A percentile compares a stretch with the other conserved stretches of the same genome.
Evolutionary conservation across 2,888 invertebrate genomes (phyloP).

Genomic region (Tinea semifulvella): DNA sequence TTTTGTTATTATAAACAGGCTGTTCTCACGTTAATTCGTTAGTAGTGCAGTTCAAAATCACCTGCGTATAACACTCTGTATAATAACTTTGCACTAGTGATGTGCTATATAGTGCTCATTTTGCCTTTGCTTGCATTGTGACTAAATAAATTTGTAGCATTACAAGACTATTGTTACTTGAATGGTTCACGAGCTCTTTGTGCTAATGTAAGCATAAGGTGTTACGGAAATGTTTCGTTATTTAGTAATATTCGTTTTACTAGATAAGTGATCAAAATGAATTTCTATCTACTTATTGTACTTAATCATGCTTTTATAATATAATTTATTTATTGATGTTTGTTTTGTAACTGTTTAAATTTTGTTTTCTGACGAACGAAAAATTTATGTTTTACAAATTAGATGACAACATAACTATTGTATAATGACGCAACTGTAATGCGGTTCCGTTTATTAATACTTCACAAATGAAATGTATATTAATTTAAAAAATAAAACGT

Average conservation of each 20-base stretch:
- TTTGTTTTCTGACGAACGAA: slow-evolving; percentile 9
- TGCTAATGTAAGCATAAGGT: too few species aligned
- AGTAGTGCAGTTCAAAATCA: too few species aligned
- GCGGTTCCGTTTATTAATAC: slow-evolving; percentile 16
- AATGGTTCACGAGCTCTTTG: too few species aligned
- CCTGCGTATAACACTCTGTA: too few species aligned
- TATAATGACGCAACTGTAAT: slow-evolving; percentile 11
- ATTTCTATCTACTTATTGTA: slow-evolving; percentile 11
- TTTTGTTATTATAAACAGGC: too few species aligned
- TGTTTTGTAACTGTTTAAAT: slow-evolving; percentile 17
- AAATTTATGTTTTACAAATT: slow-evolving; percentile 1
- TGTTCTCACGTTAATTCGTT: too few species aligned
- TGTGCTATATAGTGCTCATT: too few species aligned
- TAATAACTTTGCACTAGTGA: too few species aligned
- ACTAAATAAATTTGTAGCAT: too few species aligned
- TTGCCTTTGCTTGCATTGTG: too few species aligned
- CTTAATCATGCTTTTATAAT: slow-evolving; percentile 14
- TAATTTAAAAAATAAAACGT: slow-evolving; percentile 32
- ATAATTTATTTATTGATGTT: slow-evolving; percentile 20
- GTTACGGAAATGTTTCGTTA: neutral
- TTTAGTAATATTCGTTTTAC: neutral
- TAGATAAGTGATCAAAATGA: neutral
- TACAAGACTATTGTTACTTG: too few species aligned
- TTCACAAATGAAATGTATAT: slow-evolving; percentile 18
- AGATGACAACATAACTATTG: slow-evolving; percentile 9